Evolutionary conservation across 64 coral and sea anemone genomes (phyloP), one percentile per base, ranked within the genome.

Genomic region (Dendronephthya gigantea): DNA sequence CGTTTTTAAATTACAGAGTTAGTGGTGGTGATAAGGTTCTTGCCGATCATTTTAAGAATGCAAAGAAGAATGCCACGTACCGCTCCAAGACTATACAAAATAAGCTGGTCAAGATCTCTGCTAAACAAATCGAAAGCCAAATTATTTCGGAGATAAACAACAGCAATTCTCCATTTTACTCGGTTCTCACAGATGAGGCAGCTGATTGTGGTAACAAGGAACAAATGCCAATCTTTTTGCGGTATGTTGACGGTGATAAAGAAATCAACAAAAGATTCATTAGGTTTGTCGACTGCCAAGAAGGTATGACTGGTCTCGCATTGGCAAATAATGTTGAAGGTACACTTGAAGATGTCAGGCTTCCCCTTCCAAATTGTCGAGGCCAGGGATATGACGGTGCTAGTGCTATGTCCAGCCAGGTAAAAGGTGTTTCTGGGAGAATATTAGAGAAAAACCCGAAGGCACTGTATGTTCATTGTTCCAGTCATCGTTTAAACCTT

Each of bases 371-470:
- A 35, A 50, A 88, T 55, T 88, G 86, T 81, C 4, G 86, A 56
- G 74, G 74, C n/a, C 86, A 88, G 82, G 86, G 70, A 36, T 88
- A 88, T 45, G 41, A 82, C 39, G 86, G 86, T 34, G 86, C 86
- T 37, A 35, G 29, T 9, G 35, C 75, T 12, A 88, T 88, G 86
- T 88, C 86, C 34, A 40, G 41, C 29, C 27, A 49, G 35, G 45
- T 14, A 16, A 58, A 49, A 45, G 43, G 86, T 30, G 86, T 88
- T 56, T 75, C 70, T 79, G 69, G 69, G 31, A 7, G 69, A 6
- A 27, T 76, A 15, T 34, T 76, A 37, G 10, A 13, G 25, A 88
- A 82, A 50, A 88, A 88, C 49, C 70, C 86, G 10, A 79, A 82
- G 49, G 86, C 86, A 14, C 30, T 87, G 85, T 87, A 87, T 47